Conservation (phyloP, 2,797 vertebrate species). For the Moxostoma hubbsi region DNA sequence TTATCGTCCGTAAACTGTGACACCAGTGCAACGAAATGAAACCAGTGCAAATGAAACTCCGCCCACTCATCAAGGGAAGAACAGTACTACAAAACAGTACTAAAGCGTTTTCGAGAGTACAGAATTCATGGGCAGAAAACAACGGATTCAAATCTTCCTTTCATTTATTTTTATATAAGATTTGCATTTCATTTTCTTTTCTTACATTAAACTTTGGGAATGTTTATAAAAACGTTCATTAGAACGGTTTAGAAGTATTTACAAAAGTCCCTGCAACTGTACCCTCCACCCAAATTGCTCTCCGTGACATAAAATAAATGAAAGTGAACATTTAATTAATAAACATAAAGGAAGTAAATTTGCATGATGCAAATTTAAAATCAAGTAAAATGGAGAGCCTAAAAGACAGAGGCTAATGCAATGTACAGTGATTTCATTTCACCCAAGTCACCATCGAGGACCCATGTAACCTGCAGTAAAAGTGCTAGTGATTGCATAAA, state of each 20-base stretch:
- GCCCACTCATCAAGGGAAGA: slow-evolving; percentile 29
- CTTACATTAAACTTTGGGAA: slow-evolving; percentile 53
- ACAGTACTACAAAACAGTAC: background rate
- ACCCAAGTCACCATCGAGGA: background rate
- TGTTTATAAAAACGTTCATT: slow-evolving; percentile 50
- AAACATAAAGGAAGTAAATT: background rate
- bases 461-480: background rate
- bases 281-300: background rate
- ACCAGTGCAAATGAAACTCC: background rate
- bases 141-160: background rate
- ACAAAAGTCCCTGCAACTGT: slow-evolving; percentile 38
- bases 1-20: background rate
- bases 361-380: background rate
- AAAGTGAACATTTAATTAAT: background rate
- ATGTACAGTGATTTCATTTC: background rate
- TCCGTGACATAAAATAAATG: background rate
- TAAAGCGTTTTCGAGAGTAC: slow-evolving; percentile 1
- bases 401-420: background rate
- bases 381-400: background rate
- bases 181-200: slow-evolving; percentile 54
- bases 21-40: background rate
- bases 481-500: slow-evolving; percentile 30
- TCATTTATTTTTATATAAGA: slow-evolving; percentile 59
- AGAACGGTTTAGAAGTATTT: slow-evolving; percentile 53
- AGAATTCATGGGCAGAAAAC: slow-evolving; percentile 24